Evolutionary conservation across 2,888 invertebrate species (phyloP), one percentile per base, ranked within the genome.

Genomic region (Catocala fraxini): DNA sequence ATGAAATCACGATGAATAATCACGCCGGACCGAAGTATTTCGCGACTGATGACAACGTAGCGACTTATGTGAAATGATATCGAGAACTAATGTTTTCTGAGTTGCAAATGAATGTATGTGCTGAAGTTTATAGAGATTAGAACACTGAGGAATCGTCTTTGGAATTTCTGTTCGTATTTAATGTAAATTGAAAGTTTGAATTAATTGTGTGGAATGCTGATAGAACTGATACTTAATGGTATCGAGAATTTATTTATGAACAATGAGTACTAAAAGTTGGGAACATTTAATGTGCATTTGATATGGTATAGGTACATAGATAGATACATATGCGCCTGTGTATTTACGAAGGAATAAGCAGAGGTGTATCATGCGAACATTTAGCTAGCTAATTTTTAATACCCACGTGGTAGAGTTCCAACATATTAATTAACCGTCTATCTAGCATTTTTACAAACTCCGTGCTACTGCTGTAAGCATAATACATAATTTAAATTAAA

Each of bases 1-100:
- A 72, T 63, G 60, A 61, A 66, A 66, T 64, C 67, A 65, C 69
- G 65, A 56, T 35, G 58, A 65, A 45, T 62, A 3, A 60, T 70
- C 65, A 54, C 53, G 56, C 58, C 11, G 10, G 13, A 35, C 59
- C 47, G 52, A 48, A 48, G 34, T 35, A 47, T 41, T 48, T 58
- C 51, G 33, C 35, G 15, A 56, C 43, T 49, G 33, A 39, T 51
- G 41, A 56, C 41, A 51, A 10, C 6, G 5, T 25, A 6, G 0
- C 9, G 39, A 39, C 39, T 56, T 51, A 56, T 43, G 34, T 51
- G 13, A 34, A 46, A 55, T 43, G 43, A 42, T 61, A 55, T 15
- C 39, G 13, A 43, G 45, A 51, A 39, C 25, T 51, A 41, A 55
- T 57, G 51, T 51, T 45, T 41, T 11, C 25, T 13, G 3, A 25